Base-by-base conservation (phyloP, 2,888 invertebrate species). In the Nomada goodeniana region DNA sequence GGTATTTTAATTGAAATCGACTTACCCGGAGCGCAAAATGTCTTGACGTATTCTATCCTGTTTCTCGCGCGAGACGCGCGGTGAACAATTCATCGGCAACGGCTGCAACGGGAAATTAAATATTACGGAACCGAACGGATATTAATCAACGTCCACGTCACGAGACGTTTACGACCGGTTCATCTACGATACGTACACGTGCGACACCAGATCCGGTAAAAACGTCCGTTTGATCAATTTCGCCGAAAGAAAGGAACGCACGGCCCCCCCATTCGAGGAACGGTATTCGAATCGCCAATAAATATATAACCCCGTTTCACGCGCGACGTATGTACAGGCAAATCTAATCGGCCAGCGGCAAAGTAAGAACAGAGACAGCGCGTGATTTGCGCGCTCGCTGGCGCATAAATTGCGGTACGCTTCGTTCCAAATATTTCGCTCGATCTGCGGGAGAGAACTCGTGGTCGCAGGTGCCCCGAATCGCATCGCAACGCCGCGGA, bases 371-470 rank as follows among this genome's bases (percentile, higher is more conserved):
- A n/a, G 42, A 18, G 15, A 55, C 1, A 2, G 23, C n/a, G 23
- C 42, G 42, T 53, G 65, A 71, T 57, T 78, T 60, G 47, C 36
- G 13, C 44, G 26, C 4, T 69, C 63, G 20, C 15, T 18, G 47
- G 26, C 44, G 59, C 29, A 52, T 61, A 50, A 57, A 77, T 9
- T 29, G 0, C 26, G 11, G 42, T 18, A n/a, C 60, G 11, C 9
- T 68, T 57, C 65, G 59, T 60, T 80, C 11, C 23, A 18, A 61
- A 67, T 60, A 11, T 55, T 61, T 26, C 53, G 9, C 52, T 20
- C 61, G 47, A 57, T 4, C 26, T n/a, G 44, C 18, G 20, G 36
- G 64, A 65, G 50, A 4, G 10, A n/a, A 23, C 9, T n/a, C 11
- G 44, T 20, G 42, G 47, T 26, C 55, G 57, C 53, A 23, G 20